Evolutionary conservation across 2,888 invertebrate genomes (phyloP).

Genomic region (Brachynemurus nebulosus): DNA sequence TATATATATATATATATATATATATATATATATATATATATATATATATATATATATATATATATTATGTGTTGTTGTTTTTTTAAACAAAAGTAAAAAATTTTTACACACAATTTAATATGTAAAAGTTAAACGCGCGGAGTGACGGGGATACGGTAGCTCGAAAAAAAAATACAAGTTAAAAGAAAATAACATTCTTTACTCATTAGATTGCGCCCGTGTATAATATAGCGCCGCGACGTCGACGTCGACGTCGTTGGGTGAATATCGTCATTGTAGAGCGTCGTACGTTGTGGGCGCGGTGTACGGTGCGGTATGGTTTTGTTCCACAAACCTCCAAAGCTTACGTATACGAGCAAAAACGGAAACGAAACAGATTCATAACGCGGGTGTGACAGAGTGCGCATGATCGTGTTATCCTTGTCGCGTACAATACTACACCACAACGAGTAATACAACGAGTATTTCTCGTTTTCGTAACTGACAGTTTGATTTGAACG

Average conservation of each 20-base stretch:
- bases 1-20: too few relatives aligned
- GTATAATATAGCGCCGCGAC: background rate
- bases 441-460: too few relatives aligned
- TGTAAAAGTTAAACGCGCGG: too few relatives aligned
- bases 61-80: too few relatives aligned
- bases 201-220: background rate
- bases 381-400: background rate
- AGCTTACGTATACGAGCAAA: background rate
- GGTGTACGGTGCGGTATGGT: too few relatives aligned
- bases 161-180: background rate
- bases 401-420: background rate
- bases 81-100: too few relatives aligned
- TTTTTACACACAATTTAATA: too few relatives aligned
- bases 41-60: too few relatives aligned
- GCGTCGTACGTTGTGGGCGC: background rate
- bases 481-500: constrained; percentile 1
- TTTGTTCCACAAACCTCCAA: background rate
- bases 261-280: background rate
- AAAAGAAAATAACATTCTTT: background rate
- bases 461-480: background rate
- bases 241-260: background rate
- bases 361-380: constrained; percentile 1
- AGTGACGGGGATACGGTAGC: too few relatives aligned
- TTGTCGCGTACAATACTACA: background rate
- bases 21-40: too few relatives aligned